Evolutionary conservation across 2,797 vertebrate genomes (phyloP).

Genomic region (Dromococcyx pavoninus): DNA sequence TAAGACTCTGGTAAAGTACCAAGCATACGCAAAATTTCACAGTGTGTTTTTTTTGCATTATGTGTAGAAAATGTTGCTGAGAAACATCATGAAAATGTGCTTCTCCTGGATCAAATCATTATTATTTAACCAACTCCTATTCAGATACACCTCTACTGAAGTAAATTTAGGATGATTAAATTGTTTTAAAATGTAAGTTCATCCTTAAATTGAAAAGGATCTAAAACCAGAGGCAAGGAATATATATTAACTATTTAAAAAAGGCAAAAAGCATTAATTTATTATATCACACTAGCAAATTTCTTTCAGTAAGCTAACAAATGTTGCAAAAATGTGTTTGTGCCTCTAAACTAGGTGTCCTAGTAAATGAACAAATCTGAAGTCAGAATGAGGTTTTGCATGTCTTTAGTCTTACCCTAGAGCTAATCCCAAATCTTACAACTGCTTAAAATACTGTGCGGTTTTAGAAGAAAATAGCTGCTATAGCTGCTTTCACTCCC

Average conservation of each 20-base stretch:
- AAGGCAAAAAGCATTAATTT: background rate
- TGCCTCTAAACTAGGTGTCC: background rate
- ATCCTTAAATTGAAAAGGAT: background rate
- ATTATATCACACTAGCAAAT: background rate
- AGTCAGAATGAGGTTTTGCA: background rate
- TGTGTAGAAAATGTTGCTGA: background rate
- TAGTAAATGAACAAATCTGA: background rate
- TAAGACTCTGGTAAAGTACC: background rate
- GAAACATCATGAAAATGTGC: background rate
- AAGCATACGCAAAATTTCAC: background rate
- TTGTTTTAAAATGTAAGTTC: background rate
- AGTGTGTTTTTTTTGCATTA: background rate
- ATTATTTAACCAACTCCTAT: background rate
- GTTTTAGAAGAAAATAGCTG: conserved; percentile 5
- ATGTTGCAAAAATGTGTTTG: background rate
- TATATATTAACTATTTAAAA: background rate
- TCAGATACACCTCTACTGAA: background rate
- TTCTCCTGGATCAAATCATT: background rate
- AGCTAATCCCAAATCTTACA: background rate
- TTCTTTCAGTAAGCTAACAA: background rate
- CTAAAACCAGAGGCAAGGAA: background rate
- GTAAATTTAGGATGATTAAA: background rate
- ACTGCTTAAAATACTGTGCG: background rate
- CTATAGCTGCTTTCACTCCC: background rate
- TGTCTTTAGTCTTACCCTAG: background rate